phyloP scores from a whole-genome alignment of 2,113 vertebrate genomes.

The Chitala chitala region DNA sequence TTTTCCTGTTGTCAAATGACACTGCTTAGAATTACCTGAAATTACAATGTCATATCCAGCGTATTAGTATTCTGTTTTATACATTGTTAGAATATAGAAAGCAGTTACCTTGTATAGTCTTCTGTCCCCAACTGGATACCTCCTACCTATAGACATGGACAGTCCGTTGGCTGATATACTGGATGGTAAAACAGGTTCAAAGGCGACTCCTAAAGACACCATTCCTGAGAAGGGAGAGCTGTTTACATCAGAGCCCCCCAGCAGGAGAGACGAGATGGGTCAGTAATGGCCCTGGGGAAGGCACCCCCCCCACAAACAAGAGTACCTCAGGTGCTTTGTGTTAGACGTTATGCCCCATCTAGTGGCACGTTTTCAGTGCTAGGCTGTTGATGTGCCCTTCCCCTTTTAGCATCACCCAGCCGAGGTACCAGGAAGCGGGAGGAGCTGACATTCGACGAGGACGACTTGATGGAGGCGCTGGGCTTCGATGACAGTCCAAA shows the following conservation, averaged over 20 bases:
- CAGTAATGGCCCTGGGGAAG: not conserved
- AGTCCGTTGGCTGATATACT: constrained; percentile 64
- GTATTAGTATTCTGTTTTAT: not conserved
- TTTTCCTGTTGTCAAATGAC: not conserved
- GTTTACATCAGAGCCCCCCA: constrained; percentile 31
- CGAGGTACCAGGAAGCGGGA: constrained; percentile 46
- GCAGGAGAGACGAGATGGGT: constrained; percentile 50
- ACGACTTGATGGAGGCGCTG: constrained; percentile 72
- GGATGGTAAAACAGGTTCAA: constrained; percentile 54
- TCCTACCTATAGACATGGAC: constrained; percentile 50
- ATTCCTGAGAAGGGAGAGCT: constrained; percentile 31
- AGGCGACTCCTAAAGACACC: constrained; percentile 39
- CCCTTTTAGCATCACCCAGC: constrained; percentile 35
- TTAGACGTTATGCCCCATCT: too few relatives aligned
- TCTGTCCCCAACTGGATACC: not conserved
- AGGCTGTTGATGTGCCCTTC: not conserved
- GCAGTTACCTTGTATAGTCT: not conserved
- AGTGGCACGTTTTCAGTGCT: too few relatives aligned
- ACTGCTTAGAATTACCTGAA: not conserved
- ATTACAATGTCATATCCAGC: not conserved
- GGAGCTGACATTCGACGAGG: constrained; percentile 67
- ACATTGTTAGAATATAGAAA: not conserved
- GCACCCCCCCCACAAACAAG: not conserved
- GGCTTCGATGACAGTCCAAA: constrained; percentile 62
- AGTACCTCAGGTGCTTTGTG: constrained; percentile 32